Evolutionary conservation across 1,140 invertebrate genomes (phyloP), one percentile per base, ranked within the genome.

Genomic region (Lanistes nyassanus): DNA sequence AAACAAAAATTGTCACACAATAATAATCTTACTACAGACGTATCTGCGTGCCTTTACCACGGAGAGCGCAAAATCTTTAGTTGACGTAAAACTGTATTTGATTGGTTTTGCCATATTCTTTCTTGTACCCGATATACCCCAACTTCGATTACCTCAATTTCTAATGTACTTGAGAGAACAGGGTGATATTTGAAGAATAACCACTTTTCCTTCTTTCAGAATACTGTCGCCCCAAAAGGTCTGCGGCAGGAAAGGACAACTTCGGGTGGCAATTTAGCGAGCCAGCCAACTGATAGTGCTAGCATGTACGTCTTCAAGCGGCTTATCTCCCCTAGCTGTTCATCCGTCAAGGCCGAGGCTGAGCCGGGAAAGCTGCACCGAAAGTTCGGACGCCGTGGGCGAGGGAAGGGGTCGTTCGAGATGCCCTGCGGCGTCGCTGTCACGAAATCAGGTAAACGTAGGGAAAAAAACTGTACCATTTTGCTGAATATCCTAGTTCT

Each of bases 341-440:
- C 74, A 11, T 58, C 55, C 16, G 69, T 67, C 2, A 81, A 79
- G 62, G 66, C 75, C 21, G 80, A 81, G 42, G 56, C 70, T 21
- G 77, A 79, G 7, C 77, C 79, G 55, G 76, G 75, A 11, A 85
- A 85, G 73, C 83, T 85, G 9, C 53, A 82, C 31, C 68, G 78
- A 36, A 82, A 78, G 75, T 74, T 83, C 42, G 84, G 84, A 23
- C 77, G 79, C 65, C 77, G 78, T 56, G 86, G 86, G 6, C 74
- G 77, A 66, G 80, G 81, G 13, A 85, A 83, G 68, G 81, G 82
- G 0, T 80, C 84, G 34, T 86, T 87, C 68, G 82, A 84, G 29
- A 86, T 83, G 80, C 84, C 85, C 3, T 83, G 82, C 67, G 86
- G 86, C 13, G 77, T 87, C 34, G 80, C 83, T 7, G 79, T 85